phyloP scores from a whole-genome alignment of 2,888 invertebrate species.

The Eristalis arbustorum region DNA sequence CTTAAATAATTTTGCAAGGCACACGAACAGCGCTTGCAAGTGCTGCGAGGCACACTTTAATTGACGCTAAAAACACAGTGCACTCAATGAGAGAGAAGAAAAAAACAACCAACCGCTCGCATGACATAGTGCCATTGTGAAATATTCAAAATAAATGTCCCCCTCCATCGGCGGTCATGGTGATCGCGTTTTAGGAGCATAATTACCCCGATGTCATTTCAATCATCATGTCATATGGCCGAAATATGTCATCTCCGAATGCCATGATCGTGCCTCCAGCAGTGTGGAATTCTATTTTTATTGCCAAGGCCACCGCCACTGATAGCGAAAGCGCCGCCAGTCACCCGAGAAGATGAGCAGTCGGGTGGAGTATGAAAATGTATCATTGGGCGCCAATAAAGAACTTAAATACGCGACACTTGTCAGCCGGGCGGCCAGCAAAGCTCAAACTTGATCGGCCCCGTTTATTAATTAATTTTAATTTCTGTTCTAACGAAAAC shows the following conservation, averaged over 20 bases:
- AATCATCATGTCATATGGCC: conserved; percentile 42
- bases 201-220: conserved; percentile 49
- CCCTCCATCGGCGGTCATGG: not conserved
- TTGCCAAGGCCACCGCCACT: conserved; percentile 18
- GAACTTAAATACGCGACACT: not conserved
- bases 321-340: not conserved
- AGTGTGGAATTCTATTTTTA: not conserved
- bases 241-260: conserved; percentile 22
- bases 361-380: not conserved
- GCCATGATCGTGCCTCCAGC: not conserved
- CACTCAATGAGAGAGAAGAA: not conserved
- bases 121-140: not conserved
- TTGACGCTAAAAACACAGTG: not conserved
- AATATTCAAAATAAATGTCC: not conserved
- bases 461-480: conserved; percentile 29
- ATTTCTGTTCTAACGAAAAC: not conserved
- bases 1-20: too few relatives aligned
- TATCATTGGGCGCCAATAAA: conserved; percentile 42
- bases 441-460: conserved; percentile 10
- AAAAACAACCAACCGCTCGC: not conserved
- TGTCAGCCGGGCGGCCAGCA: conserved; percentile 1
- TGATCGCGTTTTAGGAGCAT: conserved; percentile 17
- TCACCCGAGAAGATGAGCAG: not conserved
- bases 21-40: too few relatives aligned
- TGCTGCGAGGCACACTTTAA: not conserved